Evolutionary conservation across 2,888 invertebrate genomes (phyloP).

Genomic region (Carterocephalus palaemon): DNA sequence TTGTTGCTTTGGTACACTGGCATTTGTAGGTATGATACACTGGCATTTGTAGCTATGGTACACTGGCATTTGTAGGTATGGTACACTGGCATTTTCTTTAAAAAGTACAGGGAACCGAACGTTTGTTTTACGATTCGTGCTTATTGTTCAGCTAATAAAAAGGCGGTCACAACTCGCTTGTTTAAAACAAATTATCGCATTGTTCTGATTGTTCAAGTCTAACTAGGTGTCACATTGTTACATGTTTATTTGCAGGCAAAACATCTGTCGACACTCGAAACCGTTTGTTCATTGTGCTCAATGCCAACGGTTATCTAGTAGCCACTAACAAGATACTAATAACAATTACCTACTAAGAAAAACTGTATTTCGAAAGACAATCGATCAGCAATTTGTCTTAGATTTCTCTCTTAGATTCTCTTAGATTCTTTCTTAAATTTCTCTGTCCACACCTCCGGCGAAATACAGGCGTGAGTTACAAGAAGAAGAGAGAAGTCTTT

Average conservation of each 20-base stretch:
- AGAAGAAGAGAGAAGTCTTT: no score
- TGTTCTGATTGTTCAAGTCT: not conserved
- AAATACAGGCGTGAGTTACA: no score
- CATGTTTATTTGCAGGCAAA: conserved; percentile 2
- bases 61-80: no score
- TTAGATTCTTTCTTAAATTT: no score
- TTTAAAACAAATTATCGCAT: conserved; percentile 2
- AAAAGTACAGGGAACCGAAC: conserved; percentile 7
- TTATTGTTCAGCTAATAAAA: not conserved
- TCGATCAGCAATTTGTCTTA: no score
- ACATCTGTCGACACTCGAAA: not conserved
- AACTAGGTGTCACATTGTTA: conserved; percentile 4
- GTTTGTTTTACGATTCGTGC: conserved; percentile 3
- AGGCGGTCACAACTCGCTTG: not conserved
- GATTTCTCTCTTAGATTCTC: no score
- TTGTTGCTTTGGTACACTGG: no score
- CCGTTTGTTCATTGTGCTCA: not conserved
- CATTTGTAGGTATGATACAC: no score
- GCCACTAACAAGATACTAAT: not conserved
- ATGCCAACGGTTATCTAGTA: not conserved
- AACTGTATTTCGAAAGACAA: no score
- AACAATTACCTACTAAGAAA: no score
- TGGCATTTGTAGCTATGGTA: no score
- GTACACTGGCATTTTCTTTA: conserved; percentile 15
- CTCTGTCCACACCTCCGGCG: no score